Base-by-base conservation (phyloP, 2,797 vertebrate genomes). In the Melanotaenia nigrans region DNA sequence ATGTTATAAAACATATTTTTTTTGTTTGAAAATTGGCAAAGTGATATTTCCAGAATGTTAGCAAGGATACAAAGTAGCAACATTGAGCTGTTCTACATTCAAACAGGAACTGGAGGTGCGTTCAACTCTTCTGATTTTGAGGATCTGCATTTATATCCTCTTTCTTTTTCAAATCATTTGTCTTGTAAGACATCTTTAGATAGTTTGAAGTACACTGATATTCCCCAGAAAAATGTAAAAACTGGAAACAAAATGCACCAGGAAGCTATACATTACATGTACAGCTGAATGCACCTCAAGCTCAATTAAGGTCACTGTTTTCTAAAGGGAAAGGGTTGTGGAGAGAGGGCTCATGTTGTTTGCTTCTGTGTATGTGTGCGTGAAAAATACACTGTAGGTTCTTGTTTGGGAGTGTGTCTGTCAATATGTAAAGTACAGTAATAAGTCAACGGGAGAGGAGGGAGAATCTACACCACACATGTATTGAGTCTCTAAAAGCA, bases 1-100 rank as follows among this genome's bases (percentile, higher is more conserved):
- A 93, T 92, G 80, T 96, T 98, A 98, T 94, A 98, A 99, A 98
- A 98, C 95, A 95, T 91, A 89, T 84, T 33, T 33, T 33, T 89
- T 92, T 78, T 86, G 91, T 94, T 96, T 88, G 79, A 96, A 97
- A 96, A 95, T 93, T 91, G 92, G 92, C 86, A 90, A 89, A 92
- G 83, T 87, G 92, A 91, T 92, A 93, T 71, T 90, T 87, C 78
- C 79, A 86, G 85, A 87, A 88, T 68, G 81, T 93, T 93, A 92
- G 81, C 83, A 73, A 85, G 84, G 86, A 83, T 88, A 91, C 74
- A 91, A 93, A 84, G 90, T 92, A 93, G 94, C 93, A 92, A 92
- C 87, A 86, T 66, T 81, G 77, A 84, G 86, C 90, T 92, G 90
- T 88, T 95, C 93, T 94, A 95, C 86, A 90, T 95, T 96, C 93